These are phyloP conservation scores for Callionymus lyra DNA, from an alignment of 2,113 vertebrate species.

Conservation along the genomic window DNA sequence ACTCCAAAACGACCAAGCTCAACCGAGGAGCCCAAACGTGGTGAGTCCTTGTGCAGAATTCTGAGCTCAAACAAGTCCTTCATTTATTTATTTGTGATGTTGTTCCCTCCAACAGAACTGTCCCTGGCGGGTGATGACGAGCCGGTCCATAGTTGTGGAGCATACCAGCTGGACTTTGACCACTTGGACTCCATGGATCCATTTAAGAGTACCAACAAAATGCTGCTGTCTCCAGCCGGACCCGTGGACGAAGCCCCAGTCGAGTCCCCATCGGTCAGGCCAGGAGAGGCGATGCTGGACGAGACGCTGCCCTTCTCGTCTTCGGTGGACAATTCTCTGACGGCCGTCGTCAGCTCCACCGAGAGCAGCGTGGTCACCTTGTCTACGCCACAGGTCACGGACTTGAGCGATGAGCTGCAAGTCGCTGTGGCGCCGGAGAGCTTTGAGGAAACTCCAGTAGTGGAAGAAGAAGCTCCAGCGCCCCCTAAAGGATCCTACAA, in stretches of 20 bases:
- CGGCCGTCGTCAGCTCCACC: slow-evolving; percentile 33
- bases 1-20: slow-evolving; percentile 6
- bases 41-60: slow-evolving; percentile 23
- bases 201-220: slow-evolving; percentile 39
- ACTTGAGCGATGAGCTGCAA: not conserved
- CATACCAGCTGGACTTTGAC: slow-evolving; percentile 59
- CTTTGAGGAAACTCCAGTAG: not conserved
- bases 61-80: not conserved
- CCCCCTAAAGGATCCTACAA: slow-evolving; percentile 35
- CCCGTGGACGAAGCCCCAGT: slow-evolving; percentile 4
- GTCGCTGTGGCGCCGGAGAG: too few species aligned
- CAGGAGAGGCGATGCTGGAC: slow-evolving; percentile 33
- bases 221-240: slow-evolving; percentile 34
- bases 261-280: not conserved
- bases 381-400: slow-evolving; percentile 9
- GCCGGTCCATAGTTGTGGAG: slow-evolving; percentile 58
- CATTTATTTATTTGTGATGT: not conserved
- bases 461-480: slow-evolving; percentile 26
- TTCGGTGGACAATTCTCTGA: slow-evolving; percentile 57
- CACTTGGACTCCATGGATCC: slow-evolving; percentile 50
- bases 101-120: slow-evolving; percentile 12
- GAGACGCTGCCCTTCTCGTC: slow-evolving; percentile 58
- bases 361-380: slow-evolving; percentile 62
- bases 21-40: slow-evolving; percentile 19
- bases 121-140: slow-evolving; percentile 55